Base-by-base conservation (phyloP, 2,113 vertebrate species). In the Ceyx cyanopectus region DNA sequence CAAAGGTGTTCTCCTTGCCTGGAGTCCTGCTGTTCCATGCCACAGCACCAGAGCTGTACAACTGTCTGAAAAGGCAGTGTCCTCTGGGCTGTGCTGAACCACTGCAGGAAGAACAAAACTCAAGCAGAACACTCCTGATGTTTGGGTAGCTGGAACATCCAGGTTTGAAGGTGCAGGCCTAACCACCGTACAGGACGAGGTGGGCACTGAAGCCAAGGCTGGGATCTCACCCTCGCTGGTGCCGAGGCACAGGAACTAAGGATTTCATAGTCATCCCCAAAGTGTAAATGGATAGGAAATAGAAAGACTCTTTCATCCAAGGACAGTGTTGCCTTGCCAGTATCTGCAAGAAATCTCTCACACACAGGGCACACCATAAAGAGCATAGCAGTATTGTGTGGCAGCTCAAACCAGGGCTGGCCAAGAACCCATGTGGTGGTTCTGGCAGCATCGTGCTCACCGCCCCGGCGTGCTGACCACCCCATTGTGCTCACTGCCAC, bases 341-440 rank as follows among this genome's bases (percentile, higher is more conserved):
- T 15, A 43, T 34, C 61, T 63, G 48, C 32, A 48, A 66, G 56
- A 74, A 58, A 73, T 15, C 37, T 27, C 48, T 63, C 60, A 40
- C 23, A 43, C 15, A 7, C 0, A 0, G 29, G 37, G 5, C 20
- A 40, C 2, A 1, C 24, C 41, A 45, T 22, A 21, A 32, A 26
- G 8, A 57, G 37, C 1, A 5, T 6, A 17, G 73, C 46, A 29
- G 17, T 9, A 1, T 4, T 24, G 37, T 51, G 34, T 27, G 57
- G 40, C 40, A 41, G 43, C 29, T 60, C 48, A 48, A 14, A 6
- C 15, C 18, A 15, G 19, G 0, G 10, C 12, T 7, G 26, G 22
- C 72, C 7, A 12, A 63, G 60, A 6, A 53, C 16, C 1, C 2
- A 2, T 43, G 17, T 9, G n/a, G 51, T 23, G 61, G 46, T 54